phyloP scores from a whole-genome alignment of 2,888 invertebrate species.

The Esperia sulphurella region DNA sequence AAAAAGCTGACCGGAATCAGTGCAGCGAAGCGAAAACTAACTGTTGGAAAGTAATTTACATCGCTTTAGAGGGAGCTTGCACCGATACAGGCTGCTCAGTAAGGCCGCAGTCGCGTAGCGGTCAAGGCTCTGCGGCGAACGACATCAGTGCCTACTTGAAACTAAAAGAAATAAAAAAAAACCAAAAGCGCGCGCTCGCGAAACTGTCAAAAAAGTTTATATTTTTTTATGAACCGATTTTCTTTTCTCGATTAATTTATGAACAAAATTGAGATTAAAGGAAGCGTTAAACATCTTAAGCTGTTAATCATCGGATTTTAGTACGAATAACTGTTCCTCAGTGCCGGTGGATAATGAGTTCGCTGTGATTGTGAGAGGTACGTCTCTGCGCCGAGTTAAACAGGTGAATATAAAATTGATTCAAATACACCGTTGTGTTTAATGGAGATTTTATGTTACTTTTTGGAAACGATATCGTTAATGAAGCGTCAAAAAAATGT shows the following conservation, averaged over 20 bases:
- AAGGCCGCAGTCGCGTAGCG: constrained; percentile 65
- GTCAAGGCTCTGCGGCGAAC: constrained; percentile 65
- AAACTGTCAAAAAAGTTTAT: constrained; percentile 50
- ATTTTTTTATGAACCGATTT: constrained; percentile 22
- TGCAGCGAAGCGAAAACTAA: constrained; percentile 74
- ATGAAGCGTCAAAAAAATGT: no score
- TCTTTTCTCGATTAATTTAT: constrained; percentile 19
- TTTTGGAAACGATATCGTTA: not conserved
- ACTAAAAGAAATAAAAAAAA: constrained; percentile 39
- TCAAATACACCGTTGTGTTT: constrained; percentile 43
- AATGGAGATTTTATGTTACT: constrained; percentile 24
- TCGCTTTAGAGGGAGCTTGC: constrained; percentile 42
- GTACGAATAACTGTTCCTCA: constrained; percentile 66
- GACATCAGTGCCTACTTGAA: constrained; percentile 34
- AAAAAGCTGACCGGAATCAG: constrained; percentile 50
- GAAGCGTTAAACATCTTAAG: constrained; percentile 17
- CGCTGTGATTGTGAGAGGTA: constrained; percentile 67
- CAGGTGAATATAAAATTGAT: constrained; percentile 68
- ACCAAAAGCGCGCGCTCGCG: constrained; percentile 65
- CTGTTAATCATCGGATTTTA: constrained; percentile 52
- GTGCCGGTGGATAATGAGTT: constrained; percentile 72
- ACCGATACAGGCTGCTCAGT: constrained; percentile 54
- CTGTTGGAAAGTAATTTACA: constrained; percentile 74
- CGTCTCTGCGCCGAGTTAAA: constrained; percentile 59
- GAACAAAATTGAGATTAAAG: constrained; percentile 4